Conservation (phyloP, 2,888 invertebrate genomes). For the Acanthosepion pharaonis region DNA sequence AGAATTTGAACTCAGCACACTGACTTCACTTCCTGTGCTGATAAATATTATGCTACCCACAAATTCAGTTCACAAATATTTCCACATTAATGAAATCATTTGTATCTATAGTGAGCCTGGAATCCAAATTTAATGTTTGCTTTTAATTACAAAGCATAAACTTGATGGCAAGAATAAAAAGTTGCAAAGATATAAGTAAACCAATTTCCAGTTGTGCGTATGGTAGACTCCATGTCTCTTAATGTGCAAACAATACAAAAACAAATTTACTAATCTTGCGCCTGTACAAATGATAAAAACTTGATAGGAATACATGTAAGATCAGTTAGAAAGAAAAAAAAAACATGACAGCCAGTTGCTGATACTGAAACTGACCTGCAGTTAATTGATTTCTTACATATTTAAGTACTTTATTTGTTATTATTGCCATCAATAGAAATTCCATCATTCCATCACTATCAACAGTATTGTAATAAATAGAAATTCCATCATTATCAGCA, state of each 20-base stretch:
- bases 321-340: neutral
- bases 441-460: too few species aligned
- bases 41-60: too few species aligned
- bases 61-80: neutral
- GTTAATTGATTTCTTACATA: neutral
- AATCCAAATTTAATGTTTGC: slow-evolving; percentile 10
- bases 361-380: neutral
- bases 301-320: neutral
- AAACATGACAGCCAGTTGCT: neutral
- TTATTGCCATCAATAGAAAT: too few species aligned
- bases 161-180: neutral
- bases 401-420: neutral
- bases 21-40: too few species aligned
- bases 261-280: neutral
- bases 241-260: neutral
- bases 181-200: neutral
- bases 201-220: neutral
- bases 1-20: too few species aligned
- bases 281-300: neutral
- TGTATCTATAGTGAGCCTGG: neutral
- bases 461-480: too few species aligned
- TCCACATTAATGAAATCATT: neutral
- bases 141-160: neutral
- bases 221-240: neutral
- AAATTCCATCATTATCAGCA: too few species aligned